These are phyloP conservation scores for Caenorhabditis elegans DNA, from an alignment of 1,140 invertebrate genomes.

Conservation along the genomic window DNA sequence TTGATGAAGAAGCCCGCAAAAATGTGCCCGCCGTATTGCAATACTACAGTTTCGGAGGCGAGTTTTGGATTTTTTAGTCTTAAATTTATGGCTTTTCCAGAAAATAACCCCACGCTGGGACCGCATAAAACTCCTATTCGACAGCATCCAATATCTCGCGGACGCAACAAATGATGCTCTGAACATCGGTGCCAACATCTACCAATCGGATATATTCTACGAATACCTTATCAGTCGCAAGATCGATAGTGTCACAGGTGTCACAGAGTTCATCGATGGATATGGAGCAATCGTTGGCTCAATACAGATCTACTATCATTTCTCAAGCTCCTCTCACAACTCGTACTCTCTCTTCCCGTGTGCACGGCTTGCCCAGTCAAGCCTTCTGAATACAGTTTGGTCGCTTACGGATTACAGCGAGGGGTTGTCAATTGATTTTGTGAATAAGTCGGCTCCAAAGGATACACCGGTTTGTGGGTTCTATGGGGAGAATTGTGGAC, in stretches of 20 bases:
- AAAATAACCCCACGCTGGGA: constrained; percentile 17
- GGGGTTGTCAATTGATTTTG: constrained; percentile 15
- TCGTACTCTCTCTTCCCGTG: background rate
- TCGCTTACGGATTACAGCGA: background rate
- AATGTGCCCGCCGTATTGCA: constrained; percentile 9
- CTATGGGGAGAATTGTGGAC: constrained; percentile 25
- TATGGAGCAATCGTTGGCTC: constrained; percentile 4
- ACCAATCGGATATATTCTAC: background rate
- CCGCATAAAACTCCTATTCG: constrained; percentile 1
- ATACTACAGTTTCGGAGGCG: background rate
- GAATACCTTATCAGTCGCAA: background rate
- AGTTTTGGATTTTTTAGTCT: too few species aligned
- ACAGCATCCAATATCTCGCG: background rate
- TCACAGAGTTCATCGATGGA: constrained; percentile 26
- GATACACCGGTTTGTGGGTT: constrained; percentile 36
- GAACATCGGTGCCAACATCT: background rate
- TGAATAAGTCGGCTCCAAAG: constrained; percentile 6
- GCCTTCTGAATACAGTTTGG: background rate
- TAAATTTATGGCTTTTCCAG: too few species aligned
- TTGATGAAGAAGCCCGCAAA: background rate
- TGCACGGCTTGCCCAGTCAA: background rate
- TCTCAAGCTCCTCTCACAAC: background rate
- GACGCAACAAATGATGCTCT: background rate
- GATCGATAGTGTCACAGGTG: constrained; percentile 21
- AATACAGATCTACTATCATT: constrained; percentile 14